phyloP scores from a whole-genome alignment of 2,113 vertebrate genomes.

The Oryzias melastigma region DNA sequence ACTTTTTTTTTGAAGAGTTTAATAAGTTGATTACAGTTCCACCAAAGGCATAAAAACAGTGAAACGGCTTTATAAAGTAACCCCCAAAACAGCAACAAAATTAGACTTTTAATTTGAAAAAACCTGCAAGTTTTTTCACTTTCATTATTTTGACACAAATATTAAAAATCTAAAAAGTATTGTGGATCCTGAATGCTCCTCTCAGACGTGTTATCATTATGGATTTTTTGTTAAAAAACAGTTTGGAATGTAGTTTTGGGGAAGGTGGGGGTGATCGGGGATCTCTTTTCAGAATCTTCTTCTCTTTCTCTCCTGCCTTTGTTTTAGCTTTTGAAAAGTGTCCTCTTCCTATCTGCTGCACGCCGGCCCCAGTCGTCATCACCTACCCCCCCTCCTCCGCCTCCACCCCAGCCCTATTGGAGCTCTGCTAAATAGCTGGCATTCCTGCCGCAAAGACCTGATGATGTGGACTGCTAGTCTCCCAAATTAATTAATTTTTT shows the following conservation, averaged over 20 bases:
- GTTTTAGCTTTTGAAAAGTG: constrained; percentile 84
- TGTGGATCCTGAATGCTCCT: neutral
- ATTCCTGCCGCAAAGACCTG: constrained; percentile 81
- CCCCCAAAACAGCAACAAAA: too few relatives aligned
- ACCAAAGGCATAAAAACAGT: too few relatives aligned
- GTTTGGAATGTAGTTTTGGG: constrained; percentile 66
- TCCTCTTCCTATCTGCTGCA: constrained; percentile 78
- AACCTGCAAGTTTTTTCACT: too few relatives aligned
- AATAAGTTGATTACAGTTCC: too few relatives aligned
- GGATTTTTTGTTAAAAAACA: constrained; percentile 36
- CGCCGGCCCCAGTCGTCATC: constrained; percentile 77
- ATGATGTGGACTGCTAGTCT: constrained; percentile 74
- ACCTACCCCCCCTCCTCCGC: constrained; percentile 70
- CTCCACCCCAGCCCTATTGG: constrained; percentile 65
- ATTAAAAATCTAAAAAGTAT: too few relatives aligned
- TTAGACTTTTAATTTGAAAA: too few relatives aligned
- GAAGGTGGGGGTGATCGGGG: constrained; percentile 18
- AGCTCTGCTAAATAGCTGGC: constrained; percentile 76
- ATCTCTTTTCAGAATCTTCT: constrained; percentile 76
- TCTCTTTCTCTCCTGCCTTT: constrained; percentile 71
- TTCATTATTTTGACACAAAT: too few relatives aligned
- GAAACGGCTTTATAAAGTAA: too few relatives aligned
- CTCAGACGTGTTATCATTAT: constrained; percentile 4
- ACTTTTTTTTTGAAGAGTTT: too few relatives aligned
- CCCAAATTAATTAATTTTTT: constrained; percentile 80